Percentiles rank a stretch among this genome's conserved stretches.
These are phyloP conservation scores for Eueides isabella DNA, from an alignment of 1,140 invertebrate genomes.

Conservation along the genomic window DNA sequence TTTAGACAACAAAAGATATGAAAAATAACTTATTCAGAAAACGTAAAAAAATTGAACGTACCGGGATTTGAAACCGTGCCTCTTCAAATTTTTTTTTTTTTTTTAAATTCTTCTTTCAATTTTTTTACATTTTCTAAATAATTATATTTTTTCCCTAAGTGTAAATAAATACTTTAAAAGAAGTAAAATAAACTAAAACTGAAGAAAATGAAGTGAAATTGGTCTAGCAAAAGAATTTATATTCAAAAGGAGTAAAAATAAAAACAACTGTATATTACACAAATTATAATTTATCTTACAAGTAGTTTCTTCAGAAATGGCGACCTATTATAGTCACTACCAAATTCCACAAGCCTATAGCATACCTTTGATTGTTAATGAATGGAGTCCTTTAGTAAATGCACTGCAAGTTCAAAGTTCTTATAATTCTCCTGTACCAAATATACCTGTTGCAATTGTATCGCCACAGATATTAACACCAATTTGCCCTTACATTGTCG, in stretches of 20 bases:
- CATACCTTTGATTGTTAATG: conserved; percentile 36
- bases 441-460: conserved; percentile 39
- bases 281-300: background rate
- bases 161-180: too few relatives aligned
- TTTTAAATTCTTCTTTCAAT: too few relatives aligned
- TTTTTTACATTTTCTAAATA: too few relatives aligned
- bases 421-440: conserved; percentile 29
- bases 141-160: too few relatives aligned
- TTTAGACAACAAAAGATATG: background rate
- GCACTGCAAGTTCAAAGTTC: conserved; percentile 31
- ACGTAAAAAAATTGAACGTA: too few relatives aligned
- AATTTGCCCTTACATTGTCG: conserved; percentile 42
- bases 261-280: background rate
- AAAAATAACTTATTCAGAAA: too few relatives aligned
- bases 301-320: conserved; percentile 31
- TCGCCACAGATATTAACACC: conserved; percentile 39
- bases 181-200: too few relatives aligned
- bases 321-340: conserved; percentile 41
- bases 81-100: too few relatives aligned
- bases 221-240: background rate
- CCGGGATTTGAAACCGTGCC: too few relatives aligned
- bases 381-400: conserved; percentile 41
- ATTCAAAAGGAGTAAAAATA: background rate
- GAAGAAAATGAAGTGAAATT: background rate
- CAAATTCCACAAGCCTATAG: conserved; percentile 35